Conservation (phyloP, 2,113 vertebrate genomes). For the Eonycteris spelaea region DNA sequence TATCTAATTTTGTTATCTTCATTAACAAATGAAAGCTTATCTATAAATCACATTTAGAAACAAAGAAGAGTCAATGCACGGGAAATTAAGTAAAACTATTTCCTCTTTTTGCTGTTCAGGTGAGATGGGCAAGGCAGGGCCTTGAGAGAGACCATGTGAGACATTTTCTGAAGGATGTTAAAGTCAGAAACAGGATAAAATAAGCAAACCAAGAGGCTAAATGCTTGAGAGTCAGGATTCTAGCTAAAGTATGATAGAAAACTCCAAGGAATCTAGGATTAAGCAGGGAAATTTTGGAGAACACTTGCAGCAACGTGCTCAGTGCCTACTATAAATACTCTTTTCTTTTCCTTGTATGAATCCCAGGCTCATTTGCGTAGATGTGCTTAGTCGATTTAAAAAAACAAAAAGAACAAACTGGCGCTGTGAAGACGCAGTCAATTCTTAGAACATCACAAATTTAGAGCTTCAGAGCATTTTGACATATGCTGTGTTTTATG, state of each 20-base stretch:
- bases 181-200: neutral
- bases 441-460: neutral
- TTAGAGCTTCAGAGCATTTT: neutral
- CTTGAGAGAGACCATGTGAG: neutral
- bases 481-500: neutral
- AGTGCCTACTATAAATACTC: neutral
- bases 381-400: neutral
- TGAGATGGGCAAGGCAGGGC: neutral
- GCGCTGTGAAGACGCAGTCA: neutral
- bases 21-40: neutral
- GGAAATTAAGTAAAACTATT: neutral
- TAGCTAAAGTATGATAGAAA: neutral
- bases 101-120: neutral
- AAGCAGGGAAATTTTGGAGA: neutral
- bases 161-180: neutral
- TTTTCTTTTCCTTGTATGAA: neutral
- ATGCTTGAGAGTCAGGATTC: neutral
- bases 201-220: neutral
- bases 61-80: neutral
- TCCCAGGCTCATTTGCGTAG: neutral
- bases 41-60: neutral
- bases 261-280: neutral
- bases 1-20: neutral
- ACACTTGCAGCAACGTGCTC: neutral
- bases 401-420: neutral